Conservation (phyloP, 64 coral and sea anemone genomes). For the Montipora efflorescens region DNA sequence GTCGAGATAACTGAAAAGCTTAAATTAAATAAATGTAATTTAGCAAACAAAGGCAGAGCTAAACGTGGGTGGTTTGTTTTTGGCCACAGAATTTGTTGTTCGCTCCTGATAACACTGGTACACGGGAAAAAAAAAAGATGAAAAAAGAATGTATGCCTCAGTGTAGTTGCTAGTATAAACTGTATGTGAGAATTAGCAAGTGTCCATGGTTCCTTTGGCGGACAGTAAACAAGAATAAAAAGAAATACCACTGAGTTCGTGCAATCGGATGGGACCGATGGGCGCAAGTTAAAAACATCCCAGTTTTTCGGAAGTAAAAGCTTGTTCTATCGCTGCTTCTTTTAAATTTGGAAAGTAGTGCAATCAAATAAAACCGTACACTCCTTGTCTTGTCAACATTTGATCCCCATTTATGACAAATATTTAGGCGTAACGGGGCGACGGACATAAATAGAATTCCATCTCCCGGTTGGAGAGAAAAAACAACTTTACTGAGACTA, state of each 20-base stretch:
- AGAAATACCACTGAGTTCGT: background rate
- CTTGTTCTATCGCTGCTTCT: no score
- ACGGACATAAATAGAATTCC: conserved; percentile 41
- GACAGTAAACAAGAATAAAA: background rate
- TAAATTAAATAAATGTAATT: background rate
- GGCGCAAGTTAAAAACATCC: no score
- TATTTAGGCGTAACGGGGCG: conserved; percentile 26
- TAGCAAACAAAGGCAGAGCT: background rate
- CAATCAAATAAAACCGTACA: no score
- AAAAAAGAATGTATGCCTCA: background rate
- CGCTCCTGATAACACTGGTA: background rate
- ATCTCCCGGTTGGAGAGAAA: background rate
- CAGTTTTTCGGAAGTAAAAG: no score
- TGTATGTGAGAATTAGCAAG: no score
- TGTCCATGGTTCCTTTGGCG: background rate
- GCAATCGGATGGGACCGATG: background rate
- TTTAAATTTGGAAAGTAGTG: no score
- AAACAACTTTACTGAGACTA: background rate
- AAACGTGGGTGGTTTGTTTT: conserved; percentile 28
- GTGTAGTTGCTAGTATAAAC: no score
- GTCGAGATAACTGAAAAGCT: conserved; percentile 8
- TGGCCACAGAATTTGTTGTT: background rate
- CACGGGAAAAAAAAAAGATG: background rate
- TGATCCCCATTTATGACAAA: conserved; percentile 1
- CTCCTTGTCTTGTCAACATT: conserved; percentile 3